Percentiles rank a stretch among this genome's conserved stretches.
These are phyloP conservation scores for Eristalinus aeneus DNA, from an alignment of 2,888 invertebrate genomes.

Conservation along the genomic window DNA sequence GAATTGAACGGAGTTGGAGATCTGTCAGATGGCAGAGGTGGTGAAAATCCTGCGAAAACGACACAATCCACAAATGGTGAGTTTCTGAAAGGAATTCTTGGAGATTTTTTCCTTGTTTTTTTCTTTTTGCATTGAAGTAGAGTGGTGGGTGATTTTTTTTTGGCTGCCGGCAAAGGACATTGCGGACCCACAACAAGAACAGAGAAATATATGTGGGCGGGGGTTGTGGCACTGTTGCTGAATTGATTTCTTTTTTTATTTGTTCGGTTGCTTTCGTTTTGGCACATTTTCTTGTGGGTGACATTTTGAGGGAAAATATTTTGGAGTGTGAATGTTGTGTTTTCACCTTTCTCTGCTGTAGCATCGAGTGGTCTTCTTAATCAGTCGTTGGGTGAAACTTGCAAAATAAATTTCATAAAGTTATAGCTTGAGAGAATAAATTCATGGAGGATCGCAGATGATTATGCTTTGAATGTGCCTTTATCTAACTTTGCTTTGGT, in stretches of 20 bases:
- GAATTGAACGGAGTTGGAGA: slow-evolving; percentile 23
- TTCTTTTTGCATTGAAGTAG: slow-evolving; percentile 8
- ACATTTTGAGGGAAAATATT: slow-evolving; percentile 1
- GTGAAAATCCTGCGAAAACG: slow-evolving; percentile 62
- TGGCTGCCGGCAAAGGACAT: slow-evolving; percentile 35
- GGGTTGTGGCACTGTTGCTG: background rate
- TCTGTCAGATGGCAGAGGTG: slow-evolving; percentile 57
- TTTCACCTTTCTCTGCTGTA: slow-evolving; percentile 21
- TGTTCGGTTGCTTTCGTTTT: slow-evolving; percentile 11
- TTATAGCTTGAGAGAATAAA: background rate
- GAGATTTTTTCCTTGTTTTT: slow-evolving; percentile 11
- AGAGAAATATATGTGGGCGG: slow-evolving; percentile 16
- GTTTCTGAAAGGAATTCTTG: slow-evolving; percentile 8
- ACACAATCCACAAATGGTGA: slow-evolving; percentile 67
- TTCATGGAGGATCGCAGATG: background rate
- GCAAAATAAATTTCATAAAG: background rate
- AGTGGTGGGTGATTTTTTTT: slow-evolving; percentile 35
- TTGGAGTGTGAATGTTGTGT: background rate
- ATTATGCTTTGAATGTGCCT: background rate
- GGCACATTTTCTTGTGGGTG: slow-evolving; percentile 35
- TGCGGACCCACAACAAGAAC: background rate
- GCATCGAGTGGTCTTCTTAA: background rate
- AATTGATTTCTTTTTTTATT: background rate
- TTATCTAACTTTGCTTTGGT: slow-evolving; percentile 32
- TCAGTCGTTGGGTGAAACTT: background rate